These are phyloP conservation scores for Leptodactylus fuscus DNA, from an alignment of 2,113 vertebrate species.

Conservation along the genomic window DNA sequence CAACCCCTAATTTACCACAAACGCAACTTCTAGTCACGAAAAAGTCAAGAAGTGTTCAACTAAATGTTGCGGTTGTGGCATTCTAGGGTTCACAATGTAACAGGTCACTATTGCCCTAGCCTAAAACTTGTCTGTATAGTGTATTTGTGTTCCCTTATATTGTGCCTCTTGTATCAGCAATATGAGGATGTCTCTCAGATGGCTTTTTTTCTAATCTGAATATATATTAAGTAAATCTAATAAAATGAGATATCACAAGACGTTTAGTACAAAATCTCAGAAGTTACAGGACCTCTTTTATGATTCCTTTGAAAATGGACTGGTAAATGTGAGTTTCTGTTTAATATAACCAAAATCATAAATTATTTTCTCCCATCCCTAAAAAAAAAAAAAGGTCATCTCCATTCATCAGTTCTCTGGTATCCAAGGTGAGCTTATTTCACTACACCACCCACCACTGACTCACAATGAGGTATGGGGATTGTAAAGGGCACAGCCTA, in stretches of 20 bases:
- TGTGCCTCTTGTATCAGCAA: too few relatives aligned
- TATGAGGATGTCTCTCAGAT: too few relatives aligned
- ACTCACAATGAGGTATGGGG: slow-evolving; percentile 26
- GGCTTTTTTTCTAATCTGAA: too few relatives aligned
- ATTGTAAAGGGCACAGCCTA: slow-evolving; percentile 47
- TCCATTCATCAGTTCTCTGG: slow-evolving; percentile 29
- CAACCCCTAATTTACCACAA: too few relatives aligned
- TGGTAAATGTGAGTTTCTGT: slow-evolving; percentile 6
- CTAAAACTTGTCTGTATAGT: too few relatives aligned
- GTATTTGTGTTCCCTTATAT: too few relatives aligned
- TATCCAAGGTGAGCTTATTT: slow-evolving; percentile 28
- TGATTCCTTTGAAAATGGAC: neutral
- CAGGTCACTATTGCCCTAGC: too few relatives aligned
- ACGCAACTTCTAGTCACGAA: too few relatives aligned
- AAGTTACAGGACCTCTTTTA: neutral
- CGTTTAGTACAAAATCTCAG: neutral
- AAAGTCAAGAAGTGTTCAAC: too few relatives aligned
- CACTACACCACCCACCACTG: slow-evolving; percentile 48
- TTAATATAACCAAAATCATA: slow-evolving; percentile 24
- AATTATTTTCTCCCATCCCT: slow-evolving; percentile 23
- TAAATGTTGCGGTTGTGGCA: too few relatives aligned
- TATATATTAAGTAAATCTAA: too few relatives aligned
- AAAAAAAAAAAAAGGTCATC: slow-evolving; percentile 47
- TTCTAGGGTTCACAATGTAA: too few relatives aligned
- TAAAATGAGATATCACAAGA: neutral